These are phyloP conservation scores for Drosophila differens DNA, from an alignment of 2,888 invertebrate genomes.

Conservation along the genomic window DNA sequence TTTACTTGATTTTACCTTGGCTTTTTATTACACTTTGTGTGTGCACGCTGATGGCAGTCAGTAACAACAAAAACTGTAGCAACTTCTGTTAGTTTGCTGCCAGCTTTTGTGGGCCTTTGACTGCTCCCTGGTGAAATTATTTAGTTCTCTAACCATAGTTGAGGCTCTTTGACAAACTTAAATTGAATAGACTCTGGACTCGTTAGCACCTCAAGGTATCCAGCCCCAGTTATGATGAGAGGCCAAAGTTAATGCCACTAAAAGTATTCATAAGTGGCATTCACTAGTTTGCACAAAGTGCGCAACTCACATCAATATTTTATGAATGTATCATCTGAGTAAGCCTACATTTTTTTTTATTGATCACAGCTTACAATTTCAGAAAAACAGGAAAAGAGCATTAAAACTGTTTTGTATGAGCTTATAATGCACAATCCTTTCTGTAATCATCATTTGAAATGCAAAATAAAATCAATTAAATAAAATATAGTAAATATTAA, in stretches of 20 bases:
- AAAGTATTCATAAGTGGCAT: slow-evolving; percentile 35
- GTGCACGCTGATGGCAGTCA: slow-evolving; percentile 16
- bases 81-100: slow-evolving; percentile 15
- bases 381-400: neutral
- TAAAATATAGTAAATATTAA: too few species aligned
- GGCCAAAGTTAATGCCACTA: slow-evolving; percentile 27
- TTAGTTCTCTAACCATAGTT: slow-evolving; percentile 54
- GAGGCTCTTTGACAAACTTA: slow-evolving; percentile 58
- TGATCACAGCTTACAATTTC: neutral
- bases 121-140: slow-evolving; percentile 48
- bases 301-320: slow-evolving; percentile 1
- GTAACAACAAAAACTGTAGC: slow-evolving; percentile 6
- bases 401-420: neutral
- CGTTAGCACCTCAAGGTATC: slow-evolving; percentile 12
- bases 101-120: slow-evolving; percentile 32
- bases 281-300: slow-evolving; percentile 20
- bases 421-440: neutral
- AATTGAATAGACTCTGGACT: slow-evolving; percentile 49
- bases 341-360: neutral
- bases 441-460: neutral
- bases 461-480: neutral
- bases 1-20: slow-evolving; percentile 61
- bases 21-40: slow-evolving; percentile 62
- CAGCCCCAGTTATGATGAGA: slow-evolving; percentile 20
- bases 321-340: neutral